Base-by-base conservation (phyloP, 2,797 vertebrate genomes). In the Chrosomus eos region DNA sequence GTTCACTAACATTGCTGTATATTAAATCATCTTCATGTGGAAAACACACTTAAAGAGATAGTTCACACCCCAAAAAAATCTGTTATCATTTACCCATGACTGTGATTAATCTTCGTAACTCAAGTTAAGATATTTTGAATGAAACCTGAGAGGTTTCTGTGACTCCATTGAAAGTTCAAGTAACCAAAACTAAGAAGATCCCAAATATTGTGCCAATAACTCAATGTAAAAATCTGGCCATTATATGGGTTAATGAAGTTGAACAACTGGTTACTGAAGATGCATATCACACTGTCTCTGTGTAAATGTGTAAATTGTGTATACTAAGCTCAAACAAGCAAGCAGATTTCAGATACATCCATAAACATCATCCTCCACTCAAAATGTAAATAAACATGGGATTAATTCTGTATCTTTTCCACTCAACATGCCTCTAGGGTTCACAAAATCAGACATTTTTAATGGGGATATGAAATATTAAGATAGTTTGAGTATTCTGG, bases 321-420 rank as follows among this genome's bases (percentile, higher is more conserved):
- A 64, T 31, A 5, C 3, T 48, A 66, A 45, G 7, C 77, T 66
- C 38, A 23, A 80, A 64, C 76, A 64, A 79, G 76, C 53, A 26
- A 60, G 14, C 1, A 4, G 1, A 26, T 64, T 79, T 4, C 38
- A 7, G 38, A 79, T 23, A 18, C 26, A 31, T 55, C 67, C 38
- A 62, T 82, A 71, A 76, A 72, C 80, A 71, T 77, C 68, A 71
- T 81, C 71, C 67, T 97, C 96, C 93, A 94, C 92, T 95, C 93
- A 96, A 96, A 97, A 94, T 92, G 91, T 94, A 94, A 96, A 97
- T 97, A 98, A 97, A 98, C 96, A 97, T 95, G 96, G 98, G 96
- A 98, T 98, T 98, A 98, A 98, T 98, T 97, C 97, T 98, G 96
- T 95, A 96, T 97, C 96, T 96, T 96, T 95, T 96, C 96, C 97